Base-by-base conservation (phyloP, 2,113 vertebrate genomes). In the Gobiocypris rarus region DNA sequence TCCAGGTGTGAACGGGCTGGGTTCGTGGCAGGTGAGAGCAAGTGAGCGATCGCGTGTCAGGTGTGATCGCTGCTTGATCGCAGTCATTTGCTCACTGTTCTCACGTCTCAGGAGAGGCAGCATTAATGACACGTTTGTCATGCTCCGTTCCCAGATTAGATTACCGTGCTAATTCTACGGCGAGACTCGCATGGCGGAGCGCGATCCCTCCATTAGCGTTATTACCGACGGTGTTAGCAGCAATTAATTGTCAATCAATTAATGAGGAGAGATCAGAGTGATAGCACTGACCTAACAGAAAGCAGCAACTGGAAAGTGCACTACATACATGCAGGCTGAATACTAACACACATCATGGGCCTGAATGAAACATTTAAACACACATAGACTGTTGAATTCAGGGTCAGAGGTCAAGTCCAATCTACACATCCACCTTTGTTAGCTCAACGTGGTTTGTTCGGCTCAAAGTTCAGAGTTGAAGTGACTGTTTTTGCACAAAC, bases 71-170 rank as follows among this genome's bases (percentile, higher is more conserved):
- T 54, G 50, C 50, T 19, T 54, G 50, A 54, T 19, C 17, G 17
- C 50, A 54, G 17, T 92, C 89, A 90, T 93, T 86, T 85, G 87
- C 88, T 91, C 92, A 90, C 61, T 89, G 89, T 91, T 88, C 88
- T 84, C 87, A 87, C 89, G 84, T 91, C 92, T 89, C 91, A 0
- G 11, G 87, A 91, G 90, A 90, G 82, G 31, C 58, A 61, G 73
- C 83, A 81, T 87, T 89, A 84, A 90, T 93, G 91, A 93, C 90
- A 89, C 90, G 90, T 91, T 94, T 92, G 91, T 91, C 90, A 86
- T 83, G 71, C 91, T 89, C 71, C 88, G 3, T 90, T 92, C 82
- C 93, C 90, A 93, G 91, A 91, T 89, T 90, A 92, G 90, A 92
- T 90, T 90, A 92, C 80, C 86, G 89, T 87, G 89, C 86, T 91